Base-by-base conservation (phyloP, 1,140 invertebrate genomes). In the Platyura marginata region DNA sequence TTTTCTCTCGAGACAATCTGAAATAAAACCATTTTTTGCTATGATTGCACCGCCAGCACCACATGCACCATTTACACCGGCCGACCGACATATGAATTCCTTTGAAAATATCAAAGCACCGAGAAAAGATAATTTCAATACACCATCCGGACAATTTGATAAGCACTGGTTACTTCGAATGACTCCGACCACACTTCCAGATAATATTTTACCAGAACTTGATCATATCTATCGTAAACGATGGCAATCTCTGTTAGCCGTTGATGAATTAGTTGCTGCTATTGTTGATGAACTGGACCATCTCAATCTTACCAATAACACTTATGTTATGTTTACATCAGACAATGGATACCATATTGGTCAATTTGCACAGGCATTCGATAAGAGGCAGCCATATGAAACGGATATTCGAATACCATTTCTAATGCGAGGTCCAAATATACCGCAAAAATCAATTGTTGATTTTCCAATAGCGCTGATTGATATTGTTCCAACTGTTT, bases 271-370 rank as follows among this genome's bases (percentile, higher is more conserved):
- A 65, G 75, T 91, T 1, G 66, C 69, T 11, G 63, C 64, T 42
- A 55, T 91, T 5, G 54, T 86, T 11, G 49, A 63, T 2, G 53
- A 65, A 19, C 55, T 89, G 33, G 61, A 72, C 34, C 47, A 58
- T 3, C 56, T 63, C 13, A 53, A 68, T 6, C 32, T 76, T 2
- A 53, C 88, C 5, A 59, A 82, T 4, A 69, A 83, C 49, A 91
- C 87, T 3, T 88, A 80, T 52, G 55, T 91, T 1, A 74, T 91
- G 37, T 86, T 79, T 49, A 81, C 84, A 1, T 89, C 86, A 0
- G 87, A 93, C 56, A 89, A 91, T 66, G 87, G 87, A 39, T 92
- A 78, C 62, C 88, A 92, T 65, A 65, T 90, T 51, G 84, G 85
- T 36, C 86, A 91, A 64, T 89, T 88, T 60, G 75, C 79, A 19